Evolutionary conservation across 2,888 invertebrate genomes (phyloP), one percentile per base, ranked within the genome.

Genomic region (Norana najaformis): DNA sequence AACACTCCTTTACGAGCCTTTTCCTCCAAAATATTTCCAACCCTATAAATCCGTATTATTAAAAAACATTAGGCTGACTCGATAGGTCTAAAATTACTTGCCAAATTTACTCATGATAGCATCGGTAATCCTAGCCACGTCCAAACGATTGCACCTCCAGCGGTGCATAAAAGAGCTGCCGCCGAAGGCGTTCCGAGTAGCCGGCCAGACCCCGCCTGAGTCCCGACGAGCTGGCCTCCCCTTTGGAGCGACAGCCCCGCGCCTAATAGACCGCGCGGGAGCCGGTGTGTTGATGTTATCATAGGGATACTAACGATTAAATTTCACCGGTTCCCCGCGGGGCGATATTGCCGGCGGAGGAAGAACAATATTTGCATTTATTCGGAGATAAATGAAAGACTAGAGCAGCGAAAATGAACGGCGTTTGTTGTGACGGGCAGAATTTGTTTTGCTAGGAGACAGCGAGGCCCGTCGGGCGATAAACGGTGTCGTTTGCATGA

Each of bases 271-370:
- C 69, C 30, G 69, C 69, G n/a, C 69, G 69, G 69, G 69, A 69
- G 69, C 69, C 69, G 69, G 30, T n/a, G 35, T 85, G 85, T 85
- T 85, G 85, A 85, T 85, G 85, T 85, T 85, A 85, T 85, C 85
- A 11, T 37, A 85, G 85, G 85, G 36, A 85, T 85, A 85, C 85
- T 35, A 85, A 35, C 36, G 37, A 36, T 85, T 36, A 85, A 85
- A 36, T 85, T 85, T 37, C 36, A 20, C 37, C 90, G 53, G n/a
- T 47, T 36, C 37, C 83, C 39, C 83, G 83, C 89, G 89, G 89
- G 39, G 39, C n/a, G 83, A 37, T 83, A 34, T 35, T 39, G 39
- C 89, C 89, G 30, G 47, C 89, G 36, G 34, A 89, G 36, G 35
- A 85, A 85, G 85, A 18, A 85, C 30, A 85, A 85, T 85, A 85